Conservation (phyloP, 2,797 vertebrate species). For the Odontamblyopus rebecca region DNA sequence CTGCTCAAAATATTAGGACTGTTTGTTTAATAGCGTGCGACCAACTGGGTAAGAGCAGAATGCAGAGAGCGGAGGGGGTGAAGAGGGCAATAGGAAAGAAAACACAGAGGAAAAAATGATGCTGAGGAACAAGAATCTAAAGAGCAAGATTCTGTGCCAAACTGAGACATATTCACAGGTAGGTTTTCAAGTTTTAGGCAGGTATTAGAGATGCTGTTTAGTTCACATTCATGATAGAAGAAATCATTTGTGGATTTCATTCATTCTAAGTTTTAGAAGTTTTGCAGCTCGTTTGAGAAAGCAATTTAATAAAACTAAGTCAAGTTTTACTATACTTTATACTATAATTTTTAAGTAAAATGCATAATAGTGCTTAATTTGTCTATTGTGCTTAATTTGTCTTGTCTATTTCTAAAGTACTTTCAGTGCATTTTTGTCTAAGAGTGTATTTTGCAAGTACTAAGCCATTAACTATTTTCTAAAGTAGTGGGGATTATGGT, state of each 20-base stretch:
- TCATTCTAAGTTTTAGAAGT: neutral
- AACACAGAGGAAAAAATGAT: conserved; percentile 49
- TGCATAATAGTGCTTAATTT: no score
- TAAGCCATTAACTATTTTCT: no score
- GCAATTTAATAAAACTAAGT: no score
- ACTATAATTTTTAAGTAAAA: no score
- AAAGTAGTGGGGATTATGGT: no score
- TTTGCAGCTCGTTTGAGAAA: neutral
- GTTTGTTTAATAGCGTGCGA: conserved; percentile 99
- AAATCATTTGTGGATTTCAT: neutral
- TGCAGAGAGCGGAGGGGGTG: conserved; percentile 14
- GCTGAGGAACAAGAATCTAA: neutral
- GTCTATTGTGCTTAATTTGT: no score
- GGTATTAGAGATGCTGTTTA: neutral
- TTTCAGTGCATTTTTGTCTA: no score
- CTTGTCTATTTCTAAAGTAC: no score
- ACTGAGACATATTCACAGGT: neutral
- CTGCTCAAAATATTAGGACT: conserved; percentile 99
- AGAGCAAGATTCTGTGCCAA: neutral
- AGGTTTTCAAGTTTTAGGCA: neutral
- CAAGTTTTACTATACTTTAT: no score
- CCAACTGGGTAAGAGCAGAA: conserved; percentile 74
- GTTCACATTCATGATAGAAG: neutral
- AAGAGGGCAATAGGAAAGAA: conserved; percentile 42
- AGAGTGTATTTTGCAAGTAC: no score